Base-by-base conservation (phyloP, 2,888 invertebrate species). In the Danaus chrysippus region DNA sequence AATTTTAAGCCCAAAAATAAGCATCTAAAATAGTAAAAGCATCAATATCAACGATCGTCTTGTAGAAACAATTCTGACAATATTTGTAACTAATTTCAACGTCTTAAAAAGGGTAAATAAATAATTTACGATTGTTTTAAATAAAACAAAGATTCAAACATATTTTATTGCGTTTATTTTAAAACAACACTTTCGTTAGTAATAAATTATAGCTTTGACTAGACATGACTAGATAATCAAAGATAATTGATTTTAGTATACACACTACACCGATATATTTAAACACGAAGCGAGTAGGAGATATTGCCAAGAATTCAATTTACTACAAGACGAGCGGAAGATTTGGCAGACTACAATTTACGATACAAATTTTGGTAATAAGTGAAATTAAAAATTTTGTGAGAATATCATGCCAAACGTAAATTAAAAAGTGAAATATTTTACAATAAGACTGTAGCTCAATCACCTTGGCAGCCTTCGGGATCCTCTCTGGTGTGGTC, bases 351-450 rank as follows among this genome's bases (percentile, higher is more conserved):
- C 81, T 73, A 77, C 80, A 83, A 75, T 78, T 82, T 75, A 87
- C 84, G 74, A 84, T 82, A 87, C 79, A 86, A 71, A 86, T 76
- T 78, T 76, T 84, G 71, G 80, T 82, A 83, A 87, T 76, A 73
- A 84, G 84, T 86, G 86, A 84, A 81, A 87, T 85, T 82, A 90
- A 83, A 71, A 86, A 82, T 83, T 86, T 87, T 78, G 87, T 90
- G 80, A 86, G 81, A 81, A 86, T 84, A 84, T 89, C 91, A 91
- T 91, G 91, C 91, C 90, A 91, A 90, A 90, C 90, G 84, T 84
- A 87, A 84, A 89, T 73, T 76, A 87, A 78, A 82, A 85, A 84
- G 79, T 83, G 79, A 81, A 87, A 86, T 84, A 84, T 84, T 81
- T 83, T 90, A 91, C 90, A 87, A 87, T 90, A 91, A 88, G 89